A percentile compares a stretch with the other conserved stretches of the same genome.
Conservation (phyloP, 1,140 invertebrate species). For the Drosophila tropicalis region DNA sequence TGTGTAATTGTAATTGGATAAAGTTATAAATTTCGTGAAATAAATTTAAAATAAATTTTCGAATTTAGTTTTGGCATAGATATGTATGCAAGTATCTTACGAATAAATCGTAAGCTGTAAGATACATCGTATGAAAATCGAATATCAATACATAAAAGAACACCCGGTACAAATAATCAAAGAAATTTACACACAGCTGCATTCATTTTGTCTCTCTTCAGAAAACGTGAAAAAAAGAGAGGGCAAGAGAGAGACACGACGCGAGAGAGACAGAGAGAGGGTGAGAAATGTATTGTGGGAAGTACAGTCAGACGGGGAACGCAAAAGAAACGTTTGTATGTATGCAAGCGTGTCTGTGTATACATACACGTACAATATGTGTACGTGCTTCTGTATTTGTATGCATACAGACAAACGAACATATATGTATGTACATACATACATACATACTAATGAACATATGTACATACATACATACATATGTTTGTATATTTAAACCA, state of each 20-base stretch:
- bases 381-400: not conserved
- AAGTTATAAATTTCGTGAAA: too few species aligned
- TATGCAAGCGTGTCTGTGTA: slow-evolving; percentile 49
- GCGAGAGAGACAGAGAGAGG: slow-evolving; percentile 35
- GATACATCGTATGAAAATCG: too few species aligned
- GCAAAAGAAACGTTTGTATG: slow-evolving; percentile 80
- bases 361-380: slow-evolving; percentile 28
- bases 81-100: too few species aligned
- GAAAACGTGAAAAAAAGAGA: slow-evolving; percentile 55
- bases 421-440: not conserved
- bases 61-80: too few species aligned
- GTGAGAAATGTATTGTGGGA: slow-evolving; percentile 51
- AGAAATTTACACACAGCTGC: slow-evolving; percentile 60
- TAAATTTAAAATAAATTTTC: too few species aligned
- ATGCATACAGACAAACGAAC: slow-evolving; percentile 1
- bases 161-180: slow-evolving; percentile 49
- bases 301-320: slow-evolving; percentile 78
- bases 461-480: slow-evolving; percentile 32
- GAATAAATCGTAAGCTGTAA: too few species aligned
- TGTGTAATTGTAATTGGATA: not conserved
- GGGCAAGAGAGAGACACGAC: slow-evolving; percentile 18
- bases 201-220: slow-evolving; percentile 62
- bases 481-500: slow-evolving; percentile 31
- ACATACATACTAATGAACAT: slow-evolving; percentile 11
- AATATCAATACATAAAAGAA: not conserved